Percentiles rank a stretch among this genome's conserved stretches.
Evolutionary conservation across 2,888 invertebrate genomes (phyloP).

Genomic region (Lycophotia porphyrea): DNA sequence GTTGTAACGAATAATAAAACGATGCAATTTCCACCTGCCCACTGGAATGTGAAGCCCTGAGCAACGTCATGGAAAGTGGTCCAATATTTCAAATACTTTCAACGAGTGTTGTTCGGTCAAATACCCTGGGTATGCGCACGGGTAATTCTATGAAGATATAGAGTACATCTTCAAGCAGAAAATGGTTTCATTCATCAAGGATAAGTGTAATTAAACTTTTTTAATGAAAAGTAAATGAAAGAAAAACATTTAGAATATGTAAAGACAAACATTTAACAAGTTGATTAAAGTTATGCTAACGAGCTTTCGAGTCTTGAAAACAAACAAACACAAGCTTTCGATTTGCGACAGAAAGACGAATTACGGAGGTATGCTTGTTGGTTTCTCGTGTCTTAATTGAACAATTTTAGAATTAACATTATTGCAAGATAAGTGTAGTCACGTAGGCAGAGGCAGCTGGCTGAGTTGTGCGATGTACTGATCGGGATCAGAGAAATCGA

Average conservation of each 20-base stretch:
- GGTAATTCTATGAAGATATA: conserved; percentile 18
- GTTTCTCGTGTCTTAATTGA: conserved; percentile 76
- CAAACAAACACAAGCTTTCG: conserved; percentile 61
- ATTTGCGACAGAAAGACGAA: conserved; percentile 65
- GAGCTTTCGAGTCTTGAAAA: conserved; percentile 65
- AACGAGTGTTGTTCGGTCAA: conserved; percentile 59
- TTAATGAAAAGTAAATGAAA: conserved; percentile 27
- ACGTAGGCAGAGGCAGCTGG: conserved; percentile 79
- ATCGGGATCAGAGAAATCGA: conserved; percentile 84
- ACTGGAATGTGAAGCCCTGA: conserved; percentile 78
- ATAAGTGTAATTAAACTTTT: conserved; percentile 23
- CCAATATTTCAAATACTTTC: conserved; percentile 80
- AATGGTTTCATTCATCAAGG: conserved; percentile 13
- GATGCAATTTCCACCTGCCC: conserved; percentile 81
- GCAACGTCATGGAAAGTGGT: conserved; percentile 83
- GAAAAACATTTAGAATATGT: conserved; percentile 41
- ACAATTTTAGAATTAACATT: conserved; percentile 74
- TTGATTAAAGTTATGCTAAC: conserved; percentile 68
- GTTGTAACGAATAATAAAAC: conserved; percentile 77
- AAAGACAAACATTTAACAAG: conserved; percentile 38
- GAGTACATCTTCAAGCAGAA: conserved; percentile 15
- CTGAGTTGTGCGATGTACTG: conserved; percentile 77
- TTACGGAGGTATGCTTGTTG: conserved; percentile 68
- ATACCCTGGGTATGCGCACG: conserved; percentile 31
- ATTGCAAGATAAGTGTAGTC: conserved; percentile 72